Percentiles rank a stretch among this genome's conserved stretches.
Evolutionary conservation across 2,797 vertebrate genomes (phyloP).

Genomic region (Leucoraja ocellata): DNA sequence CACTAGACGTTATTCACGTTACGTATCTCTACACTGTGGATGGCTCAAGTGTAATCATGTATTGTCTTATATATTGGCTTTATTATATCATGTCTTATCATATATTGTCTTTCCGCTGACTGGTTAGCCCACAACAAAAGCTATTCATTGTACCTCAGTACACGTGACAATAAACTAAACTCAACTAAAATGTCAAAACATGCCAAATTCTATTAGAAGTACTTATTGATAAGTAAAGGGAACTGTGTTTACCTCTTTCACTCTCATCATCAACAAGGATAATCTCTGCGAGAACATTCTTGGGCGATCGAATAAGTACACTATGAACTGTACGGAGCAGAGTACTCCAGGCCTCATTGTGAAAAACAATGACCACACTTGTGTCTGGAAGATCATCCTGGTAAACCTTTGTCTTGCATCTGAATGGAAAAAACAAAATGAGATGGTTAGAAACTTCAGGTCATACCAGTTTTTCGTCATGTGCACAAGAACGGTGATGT

Average conservation of each 20-base stretch:
- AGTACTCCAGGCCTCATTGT: conserved; percentile 98
- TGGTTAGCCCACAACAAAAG: too few species aligned
- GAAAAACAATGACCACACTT: conserved; percentile 93
- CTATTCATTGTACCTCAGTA: too few species aligned
- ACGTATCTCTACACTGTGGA: too few species aligned
- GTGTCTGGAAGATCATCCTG: conserved; percentile 82
- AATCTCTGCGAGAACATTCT: conserved; percentile 75
- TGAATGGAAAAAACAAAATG: conserved; percentile 47
- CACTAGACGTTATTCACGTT: too few species aligned
- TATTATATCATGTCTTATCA: too few species aligned
- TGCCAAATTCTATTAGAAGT: not conserved
- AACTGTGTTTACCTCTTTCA: conserved; percentile 71
- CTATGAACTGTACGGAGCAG: conserved; percentile 86
- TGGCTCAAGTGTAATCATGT: too few species aligned
- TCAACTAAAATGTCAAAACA: not conserved
- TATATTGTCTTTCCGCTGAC: too few species aligned
- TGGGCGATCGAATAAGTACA: conserved; percentile 80
- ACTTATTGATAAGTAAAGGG: not conserved
- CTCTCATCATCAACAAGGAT: conserved; percentile 92
- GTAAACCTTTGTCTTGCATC: conserved; percentile 88
- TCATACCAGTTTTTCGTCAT: not conserved
- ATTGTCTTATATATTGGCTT: too few species aligned
- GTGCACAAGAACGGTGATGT: too few species aligned
- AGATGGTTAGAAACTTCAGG: conserved; percentile 40
- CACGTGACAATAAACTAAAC: too few species aligned